A percentile compares a stretch with the other conserved stretches of the same genome.
Conservation (phyloP, 2,113 vertebrate species). For the Tupaia chinensis region DNA sequence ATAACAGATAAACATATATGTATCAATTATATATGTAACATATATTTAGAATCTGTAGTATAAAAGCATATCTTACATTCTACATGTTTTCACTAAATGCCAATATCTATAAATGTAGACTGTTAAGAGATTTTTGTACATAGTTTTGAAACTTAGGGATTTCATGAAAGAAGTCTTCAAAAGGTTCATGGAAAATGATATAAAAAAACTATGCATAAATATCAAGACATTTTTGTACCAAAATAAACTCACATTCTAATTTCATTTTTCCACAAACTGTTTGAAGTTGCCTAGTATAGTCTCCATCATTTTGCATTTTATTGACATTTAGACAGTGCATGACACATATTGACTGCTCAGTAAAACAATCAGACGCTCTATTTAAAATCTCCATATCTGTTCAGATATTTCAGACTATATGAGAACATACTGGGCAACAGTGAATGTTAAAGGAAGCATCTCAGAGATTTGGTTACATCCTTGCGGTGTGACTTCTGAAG, state of each 20-base stretch:
- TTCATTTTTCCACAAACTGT: too few relatives aligned
- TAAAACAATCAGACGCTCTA: background rate
- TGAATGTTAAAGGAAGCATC: background rate
- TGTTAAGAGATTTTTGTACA: conserved; percentile 4
- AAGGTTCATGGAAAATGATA: too few relatives aligned
- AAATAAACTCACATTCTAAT: too few relatives aligned
- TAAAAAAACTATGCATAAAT: too few relatives aligned
- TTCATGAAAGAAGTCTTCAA: background rate
- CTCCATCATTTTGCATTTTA: background rate
- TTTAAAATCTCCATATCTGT: background rate
- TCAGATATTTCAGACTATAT: background rate
- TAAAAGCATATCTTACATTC: background rate
- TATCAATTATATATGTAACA: background rate
- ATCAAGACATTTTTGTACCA: too few relatives aligned
- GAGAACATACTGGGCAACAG: background rate
- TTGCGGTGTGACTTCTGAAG: background rate
- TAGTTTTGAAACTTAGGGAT: background rate
- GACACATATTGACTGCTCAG: background rate
- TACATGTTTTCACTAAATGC: background rate
- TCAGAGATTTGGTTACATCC: background rate
- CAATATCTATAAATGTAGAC: background rate
- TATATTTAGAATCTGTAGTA: background rate
- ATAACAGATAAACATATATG: background rate
- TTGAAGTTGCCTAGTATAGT: background rate
- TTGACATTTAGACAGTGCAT: background rate